Base-by-base conservation (phyloP, 53 echinoderm and acorn worm genomes). In the Stichopus horrens region DNA sequence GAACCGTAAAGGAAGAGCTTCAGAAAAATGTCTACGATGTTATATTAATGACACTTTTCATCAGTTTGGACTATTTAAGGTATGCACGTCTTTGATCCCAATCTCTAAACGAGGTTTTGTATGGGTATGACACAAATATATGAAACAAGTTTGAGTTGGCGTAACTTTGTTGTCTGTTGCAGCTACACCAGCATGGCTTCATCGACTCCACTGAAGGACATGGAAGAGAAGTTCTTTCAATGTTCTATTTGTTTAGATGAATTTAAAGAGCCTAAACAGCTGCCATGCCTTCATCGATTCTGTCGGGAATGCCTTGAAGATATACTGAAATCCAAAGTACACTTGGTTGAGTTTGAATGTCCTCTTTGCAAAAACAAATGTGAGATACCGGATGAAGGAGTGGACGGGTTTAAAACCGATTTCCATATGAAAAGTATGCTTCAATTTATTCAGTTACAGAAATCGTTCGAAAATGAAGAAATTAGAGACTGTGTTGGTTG, bases 361-460 rank as follows among this genome's bases (percentile, higher is more conserved):
- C 71, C 71, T 71, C 71, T 71, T 71, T 71, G 71, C 18, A 71
- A 71, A 71, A 71, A 13, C 71, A 71, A 71, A 71, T 71, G 71
- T 71, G 19, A 16, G n/a, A 71, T 71, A 71, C 71, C 71, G 18
- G 71, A 71, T 5, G 71, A 71, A 71, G 71, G 71, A 4, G 71
- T 71, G 19, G n/a, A 71, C 18, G 71, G 71, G 19, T 71, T 71
- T 18, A 71, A 71, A 71, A 71, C 71, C 19, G 71, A 71, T 20
- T 71, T 71, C 19, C 71, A 71, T 18, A 18, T 71, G 71, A 71
- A 71, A 18, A 71, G 71, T 71, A 71, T 71, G 16, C 71, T 71
- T 71, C 14, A 71, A 18, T 71, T 16, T 18, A 71, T 71, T 18
- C 71, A 71, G n/a, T 18, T 71, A 18, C 71, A 71, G 71, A 71